phyloP scores from a whole-genome alignment of 2,888 invertebrate species.

The Acronicta psi region DNA sequence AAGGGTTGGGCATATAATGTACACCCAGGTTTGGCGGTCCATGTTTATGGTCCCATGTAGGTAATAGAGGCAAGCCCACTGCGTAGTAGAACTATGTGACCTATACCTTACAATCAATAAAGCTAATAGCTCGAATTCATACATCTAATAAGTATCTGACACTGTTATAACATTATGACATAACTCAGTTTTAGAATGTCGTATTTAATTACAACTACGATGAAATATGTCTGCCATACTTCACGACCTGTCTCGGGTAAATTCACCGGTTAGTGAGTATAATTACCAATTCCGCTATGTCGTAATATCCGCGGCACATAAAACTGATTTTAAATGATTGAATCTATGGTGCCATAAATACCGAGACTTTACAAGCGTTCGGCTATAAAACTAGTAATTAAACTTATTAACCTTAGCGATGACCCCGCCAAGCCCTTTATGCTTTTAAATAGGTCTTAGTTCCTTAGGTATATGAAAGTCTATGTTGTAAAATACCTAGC shows the following conservation, averaged over 20 bases:
- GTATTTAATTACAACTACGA: conserved; percentile 42
- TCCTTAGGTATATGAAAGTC: too few species aligned
- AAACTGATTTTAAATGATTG: conserved; percentile 32
- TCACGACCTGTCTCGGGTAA: conserved; percentile 28
- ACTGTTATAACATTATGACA: not conserved
- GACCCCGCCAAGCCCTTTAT: conserved; percentile 6
- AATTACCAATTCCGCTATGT: conserved; percentile 40
- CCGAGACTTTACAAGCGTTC: conserved; percentile 22
- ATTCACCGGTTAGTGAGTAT: conserved; percentile 23
- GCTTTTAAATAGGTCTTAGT: not conserved
- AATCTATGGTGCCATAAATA: conserved; percentile 33
- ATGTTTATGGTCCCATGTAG: too few species aligned
- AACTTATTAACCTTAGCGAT: conserved; percentile 21
- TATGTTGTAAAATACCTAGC: too few species aligned
- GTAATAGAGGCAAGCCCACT: too few species aligned
- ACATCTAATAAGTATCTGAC: not conserved
- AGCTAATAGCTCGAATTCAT: not conserved
- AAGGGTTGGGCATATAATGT: too few species aligned
- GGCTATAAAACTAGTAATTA: conserved; percentile 32
- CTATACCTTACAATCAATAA: too few species aligned
- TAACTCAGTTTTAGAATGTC: conserved; percentile 33
- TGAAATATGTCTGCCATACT: conserved; percentile 37
- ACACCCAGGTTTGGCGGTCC: too few species aligned
- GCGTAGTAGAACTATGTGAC: too few species aligned
- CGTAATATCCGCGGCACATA: conserved; percentile 24